A percentile compares a stretch with the other conserved stretches of the same genome.
Conservation (phyloP, 2,113 vertebrate species). For the Atlantisia rogersi region DNA sequence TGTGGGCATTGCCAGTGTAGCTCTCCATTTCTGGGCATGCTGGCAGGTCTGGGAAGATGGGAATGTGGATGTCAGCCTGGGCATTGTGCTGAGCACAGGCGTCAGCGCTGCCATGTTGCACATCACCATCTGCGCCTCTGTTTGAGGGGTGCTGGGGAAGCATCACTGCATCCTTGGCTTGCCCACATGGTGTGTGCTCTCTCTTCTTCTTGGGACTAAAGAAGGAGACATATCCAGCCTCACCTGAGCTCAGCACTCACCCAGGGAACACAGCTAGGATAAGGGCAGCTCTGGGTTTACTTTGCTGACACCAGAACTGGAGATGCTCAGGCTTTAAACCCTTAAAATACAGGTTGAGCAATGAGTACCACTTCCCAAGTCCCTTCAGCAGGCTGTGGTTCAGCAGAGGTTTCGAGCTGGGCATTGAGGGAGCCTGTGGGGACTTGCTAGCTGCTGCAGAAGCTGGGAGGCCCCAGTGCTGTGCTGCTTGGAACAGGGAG, state of each 20-base stretch:
- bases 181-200: not conserved
- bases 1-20: not conserved
- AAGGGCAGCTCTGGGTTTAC: not conserved
- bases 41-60: not conserved
- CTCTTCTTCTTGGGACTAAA: not conserved
- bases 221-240: not conserved
- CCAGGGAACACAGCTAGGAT: not conserved
- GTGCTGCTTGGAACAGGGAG: not conserved
- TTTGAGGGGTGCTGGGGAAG: not conserved
- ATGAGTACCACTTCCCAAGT: not conserved
- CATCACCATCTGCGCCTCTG: not conserved
- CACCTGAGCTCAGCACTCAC: not conserved
- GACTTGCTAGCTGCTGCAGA: not conserved
- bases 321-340: not conserved
- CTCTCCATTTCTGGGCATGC: not conserved
- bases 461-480: not conserved
- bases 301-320: not conserved
- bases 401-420: not conserved
- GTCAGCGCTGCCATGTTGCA: not conserved
- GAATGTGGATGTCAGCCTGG: not conserved
- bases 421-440: not conserved
- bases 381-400: not conserved
- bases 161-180: not conserved
- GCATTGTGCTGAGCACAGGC: not conserved
- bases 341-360: not conserved